Base-by-base conservation (phyloP, 2,797 vertebrate genomes). In the Myotis pilosus region DNA sequence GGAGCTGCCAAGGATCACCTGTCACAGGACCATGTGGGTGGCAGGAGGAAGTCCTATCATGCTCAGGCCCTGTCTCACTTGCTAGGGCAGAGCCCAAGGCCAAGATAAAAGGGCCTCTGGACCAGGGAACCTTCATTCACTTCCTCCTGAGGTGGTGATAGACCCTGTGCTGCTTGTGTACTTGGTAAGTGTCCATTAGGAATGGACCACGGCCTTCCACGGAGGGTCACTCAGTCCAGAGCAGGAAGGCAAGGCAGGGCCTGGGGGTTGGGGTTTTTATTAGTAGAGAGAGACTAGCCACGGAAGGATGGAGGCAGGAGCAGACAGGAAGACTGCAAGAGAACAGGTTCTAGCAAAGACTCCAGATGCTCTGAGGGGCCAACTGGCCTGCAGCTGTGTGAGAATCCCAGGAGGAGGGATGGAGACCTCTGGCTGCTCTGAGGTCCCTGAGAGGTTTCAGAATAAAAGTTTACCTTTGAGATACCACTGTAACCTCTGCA, bases 51-150 rank as follows among this genome's bases (percentile, higher is more conserved):
- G 38, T 6, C 36, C 13, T 41, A 47, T 28, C 83, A 89, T 71
- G 28, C 71, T 3, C 41, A 41, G 41, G 41, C 41, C 41, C 41
- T 44, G 41, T 44, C 41, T 44, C 41, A 44, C 41, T 44, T 44
- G 41, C 41, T 44, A 44, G 41, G 41, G 41, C 41, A 44, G 41
- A 44, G 41, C 8, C 41, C 41, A 44, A 44, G 41, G 41, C 41
- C 80, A 87, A 71, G 13, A 93, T 96, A 94, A 93, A 96, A 95
- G 76, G 33, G 1, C 71, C 38, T 22, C 4, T 1, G 53, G 53
- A 2, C 68, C 74, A 68, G 30, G 62, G 38, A 5, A 36, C 47
- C 76, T 79, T 22, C 84, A 94, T 80, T 41, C 87, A 95, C 55
- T 89, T 6, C 47, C 25, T 96, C 23, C 62, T 5, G 64, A 91